Conservation (phyloP, 1,140 invertebrate genomes). For the Brachystomella parvula region DNA sequence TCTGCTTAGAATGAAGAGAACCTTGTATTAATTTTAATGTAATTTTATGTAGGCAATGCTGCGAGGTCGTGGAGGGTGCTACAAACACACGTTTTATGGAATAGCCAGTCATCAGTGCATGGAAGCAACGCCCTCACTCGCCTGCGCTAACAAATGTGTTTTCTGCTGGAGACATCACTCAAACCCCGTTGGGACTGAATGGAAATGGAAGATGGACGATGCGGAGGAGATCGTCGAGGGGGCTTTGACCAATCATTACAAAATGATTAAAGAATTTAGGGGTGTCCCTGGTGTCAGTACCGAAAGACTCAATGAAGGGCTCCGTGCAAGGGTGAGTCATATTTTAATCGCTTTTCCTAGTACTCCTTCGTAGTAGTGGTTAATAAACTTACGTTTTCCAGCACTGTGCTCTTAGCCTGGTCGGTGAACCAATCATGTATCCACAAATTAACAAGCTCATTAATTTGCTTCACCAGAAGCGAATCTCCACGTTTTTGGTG, state of each 20-base stretch:
- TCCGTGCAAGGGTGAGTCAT: slow-evolving; percentile 39
- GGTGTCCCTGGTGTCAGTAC: slow-evolving; percentile 55
- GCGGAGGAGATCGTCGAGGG: slow-evolving; percentile 50
- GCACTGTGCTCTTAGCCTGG: slow-evolving; percentile 58
- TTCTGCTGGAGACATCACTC: slow-evolving; percentile 62
- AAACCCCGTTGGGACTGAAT: slow-evolving; percentile 63
- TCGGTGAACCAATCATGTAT: slow-evolving; percentile 63
- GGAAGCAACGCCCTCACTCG: slow-evolving; percentile 57
- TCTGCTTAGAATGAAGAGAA: not conserved
- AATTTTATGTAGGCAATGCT: slow-evolving; percentile 50
- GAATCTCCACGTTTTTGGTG: slow-evolving; percentile 55
- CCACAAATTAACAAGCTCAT: slow-evolving; percentile 56
- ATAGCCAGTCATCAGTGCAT: slow-evolving; percentile 58
- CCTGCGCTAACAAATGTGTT: slow-evolving; percentile 62
- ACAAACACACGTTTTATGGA: slow-evolving; percentile 61
- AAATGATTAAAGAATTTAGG: slow-evolving; percentile 52
- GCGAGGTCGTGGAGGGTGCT: slow-evolving; percentile 56
- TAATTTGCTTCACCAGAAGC: slow-evolving; percentile 48
- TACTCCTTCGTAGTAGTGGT: not conserved
- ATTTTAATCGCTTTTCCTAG: not conserved
- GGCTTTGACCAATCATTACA: slow-evolving; percentile 51
- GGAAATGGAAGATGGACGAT: slow-evolving; percentile 58
- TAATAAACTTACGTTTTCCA: slow-evolving; percentile 20
- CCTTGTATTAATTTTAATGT: not conserved
- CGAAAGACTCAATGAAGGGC: slow-evolving; percentile 50